phyloP scores from a whole-genome alignment of 23 tunicate species.

The Botrylloides violaceus region DNA sequence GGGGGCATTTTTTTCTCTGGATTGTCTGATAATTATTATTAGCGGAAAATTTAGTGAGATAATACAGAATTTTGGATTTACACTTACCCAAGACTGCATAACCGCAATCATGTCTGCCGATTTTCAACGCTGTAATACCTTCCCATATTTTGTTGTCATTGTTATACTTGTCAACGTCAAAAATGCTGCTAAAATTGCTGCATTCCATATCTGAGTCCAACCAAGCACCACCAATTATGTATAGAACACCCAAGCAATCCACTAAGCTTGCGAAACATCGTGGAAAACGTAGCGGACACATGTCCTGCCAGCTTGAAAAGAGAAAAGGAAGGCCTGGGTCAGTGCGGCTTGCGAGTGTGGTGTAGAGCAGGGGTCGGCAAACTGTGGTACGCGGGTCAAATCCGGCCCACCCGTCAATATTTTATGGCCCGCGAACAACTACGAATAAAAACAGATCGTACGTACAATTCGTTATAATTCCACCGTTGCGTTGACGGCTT shows the following conservation, averaged over 20 bases:
- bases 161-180: conserved; percentile 78
- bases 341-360: no score
- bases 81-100: conserved; percentile 60
- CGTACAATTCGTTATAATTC: no score
- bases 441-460: no score
- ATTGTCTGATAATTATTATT: no score
- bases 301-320: conserved; percentile 48
- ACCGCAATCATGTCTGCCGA: conserved; percentile 86
- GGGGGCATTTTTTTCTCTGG: no score
- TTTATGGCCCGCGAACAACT: no score
- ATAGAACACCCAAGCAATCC: conserved; percentile 31
- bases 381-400: no score
- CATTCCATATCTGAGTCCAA: conserved; percentile 75
- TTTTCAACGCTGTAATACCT: conserved; percentile 59
- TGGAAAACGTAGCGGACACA: conserved; percentile 67
- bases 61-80: no score
- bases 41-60: no score
- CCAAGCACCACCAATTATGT: conserved; percentile 86
- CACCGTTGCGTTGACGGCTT: no score
- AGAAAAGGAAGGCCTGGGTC: no score
- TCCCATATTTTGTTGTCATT: conserved; percentile 62
- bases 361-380: neutral
- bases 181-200: conserved; percentile 76
- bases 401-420: no score
- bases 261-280: conserved; percentile 79